Evolutionary conservation across 2,113 vertebrate genomes (phyloP), one percentile per base, ranked within the genome.

Genomic region (Alethe castanea): DNA sequence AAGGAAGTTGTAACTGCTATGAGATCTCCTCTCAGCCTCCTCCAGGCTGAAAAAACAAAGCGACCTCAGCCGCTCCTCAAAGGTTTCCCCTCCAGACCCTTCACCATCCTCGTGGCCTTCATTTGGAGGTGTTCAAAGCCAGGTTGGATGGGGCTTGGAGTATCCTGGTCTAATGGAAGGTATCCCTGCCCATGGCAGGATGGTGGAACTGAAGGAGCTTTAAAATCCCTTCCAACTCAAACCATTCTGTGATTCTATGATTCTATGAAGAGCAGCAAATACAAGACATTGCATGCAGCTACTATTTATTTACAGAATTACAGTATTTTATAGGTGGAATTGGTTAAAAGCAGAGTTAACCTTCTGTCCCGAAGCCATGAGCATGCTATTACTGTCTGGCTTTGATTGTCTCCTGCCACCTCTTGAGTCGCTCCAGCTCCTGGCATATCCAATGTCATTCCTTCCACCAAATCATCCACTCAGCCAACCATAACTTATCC

Each of bases 1-100:
- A 0, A 38, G 38, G 38, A 69, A 28, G 11, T 12, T 45, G 14
- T 38, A 44, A 28, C 28, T 33, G 33, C 45, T 6, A 0, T 33
- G 38, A 77, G 38, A 18, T 60, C 26, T 45, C 14, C 28, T 38
- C 33, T 69, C 36, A 60, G 38, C 12, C 64, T 69, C 47, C 54
- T 59, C 47, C 45, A 53, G 33, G 45, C 26, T 33, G 28, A 78
- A 45, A 42, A 61, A 35, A 16, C 50, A 38, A 23, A 45, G 33
- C 0, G 0, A 69, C 38, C 28, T 69, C 33, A 86, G 47, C 23
- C 1, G 0, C 28, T 38, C 15, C 54, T 86, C 38, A 61, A n/a
- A 61, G 19, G 19, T n/a, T 69, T 45, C 23, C 4, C 38, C 38
- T 61, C n/a, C 33, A 61, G 23, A 24, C 23, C 2, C 28, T 78